Evolutionary conservation across 2,888 invertebrate genomes (phyloP).

Genomic region (Anaspis maculata): DNA sequence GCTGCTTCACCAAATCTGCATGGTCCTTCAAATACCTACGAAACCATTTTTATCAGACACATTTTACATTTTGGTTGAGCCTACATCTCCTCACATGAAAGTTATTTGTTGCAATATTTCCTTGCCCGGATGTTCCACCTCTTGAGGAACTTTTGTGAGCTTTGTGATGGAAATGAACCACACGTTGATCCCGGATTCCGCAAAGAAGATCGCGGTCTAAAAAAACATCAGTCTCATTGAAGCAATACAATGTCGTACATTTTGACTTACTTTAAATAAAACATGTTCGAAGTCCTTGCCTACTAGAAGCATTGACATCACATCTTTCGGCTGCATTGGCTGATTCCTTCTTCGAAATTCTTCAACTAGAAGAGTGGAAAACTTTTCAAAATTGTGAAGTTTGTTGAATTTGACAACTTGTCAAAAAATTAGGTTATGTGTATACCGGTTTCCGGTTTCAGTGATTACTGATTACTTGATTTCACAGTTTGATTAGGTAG

Average conservation of each 20-base stretch:
- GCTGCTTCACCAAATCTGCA: constrained; percentile 30
- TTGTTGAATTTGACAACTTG: too few species aligned
- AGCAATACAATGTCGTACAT: neutral
- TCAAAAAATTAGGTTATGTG: too few species aligned
- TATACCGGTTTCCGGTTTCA: too few species aligned
- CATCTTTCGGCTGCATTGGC: constrained; percentile 8
- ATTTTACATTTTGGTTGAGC: too few species aligned
- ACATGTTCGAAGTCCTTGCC: constrained; percentile 5
- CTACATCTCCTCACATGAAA: constrained; percentile 33
- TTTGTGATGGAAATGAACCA: constrained; percentile 35
- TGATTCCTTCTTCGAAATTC: too few species aligned
- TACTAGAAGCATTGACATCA: constrained; percentile 1
- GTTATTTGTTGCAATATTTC: constrained; percentile 33
- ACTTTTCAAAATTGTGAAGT: too few species aligned
- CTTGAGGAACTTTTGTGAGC: constrained; percentile 30
- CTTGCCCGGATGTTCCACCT: constrained; percentile 27
- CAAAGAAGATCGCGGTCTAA: constrained; percentile 21
- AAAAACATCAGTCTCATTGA: neutral
- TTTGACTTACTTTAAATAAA: constrained; percentile 17
- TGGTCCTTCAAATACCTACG: constrained; percentile 34
- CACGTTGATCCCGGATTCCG: constrained; percentile 31
- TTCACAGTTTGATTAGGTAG: too few species aligned
- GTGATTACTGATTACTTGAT: too few species aligned
- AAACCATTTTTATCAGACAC: constrained; percentile 5
- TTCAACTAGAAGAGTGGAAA: too few species aligned